Evolutionary conservation across 2,113 vertebrate species (phyloP).

Genomic region (Rhinichthys klamathensis): DNA sequence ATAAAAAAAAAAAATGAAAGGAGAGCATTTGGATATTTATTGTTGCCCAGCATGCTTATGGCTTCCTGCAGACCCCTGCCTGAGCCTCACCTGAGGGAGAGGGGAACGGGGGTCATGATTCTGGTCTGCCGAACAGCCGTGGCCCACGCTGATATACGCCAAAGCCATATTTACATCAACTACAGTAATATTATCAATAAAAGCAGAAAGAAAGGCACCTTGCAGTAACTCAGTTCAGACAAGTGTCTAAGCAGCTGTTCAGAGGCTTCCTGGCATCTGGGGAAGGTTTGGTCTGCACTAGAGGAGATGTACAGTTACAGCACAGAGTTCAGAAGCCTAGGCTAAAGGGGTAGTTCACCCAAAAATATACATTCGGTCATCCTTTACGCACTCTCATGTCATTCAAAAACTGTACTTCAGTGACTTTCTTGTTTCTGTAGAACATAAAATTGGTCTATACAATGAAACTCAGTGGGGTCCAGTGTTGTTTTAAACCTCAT

Average conservation of each 20-base stretch:
- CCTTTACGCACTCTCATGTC: not conserved
- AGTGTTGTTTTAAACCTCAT: not conserved
- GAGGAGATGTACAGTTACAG: constrained; percentile 10
- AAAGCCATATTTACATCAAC: constrained; percentile 71
- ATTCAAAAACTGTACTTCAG: not conserved
- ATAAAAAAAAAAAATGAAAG: constrained; percentile 49
- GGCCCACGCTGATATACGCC: constrained; percentile 51
- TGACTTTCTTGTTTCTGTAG: not conserved
- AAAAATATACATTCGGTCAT: not conserved
- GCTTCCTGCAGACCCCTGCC: constrained; percentile 66
- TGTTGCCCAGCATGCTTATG: constrained; percentile 47
- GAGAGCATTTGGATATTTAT: constrained; percentile 59
- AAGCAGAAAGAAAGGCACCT: constrained; percentile 67
- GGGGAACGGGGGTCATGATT: constrained; percentile 58
- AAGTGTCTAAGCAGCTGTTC: constrained; percentile 69
- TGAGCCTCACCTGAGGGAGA: constrained; percentile 62
- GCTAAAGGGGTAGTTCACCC: not conserved
- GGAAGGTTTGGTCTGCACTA: constrained; percentile 1
- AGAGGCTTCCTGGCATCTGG: constrained; percentile 62
- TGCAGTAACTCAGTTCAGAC: constrained; percentile 65
- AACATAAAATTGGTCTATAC: not conserved
- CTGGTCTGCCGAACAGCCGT: constrained; percentile 51
- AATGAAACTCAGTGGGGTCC: not conserved
- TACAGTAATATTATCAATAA: constrained; percentile 75
- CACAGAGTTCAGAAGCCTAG: not conserved